Percentiles rank a stretch among this genome's conserved stretches.
Evolutionary conservation across 2,888 invertebrate genomes (phyloP).

Genomic region (Cyrtodaria siliqua): DNA sequence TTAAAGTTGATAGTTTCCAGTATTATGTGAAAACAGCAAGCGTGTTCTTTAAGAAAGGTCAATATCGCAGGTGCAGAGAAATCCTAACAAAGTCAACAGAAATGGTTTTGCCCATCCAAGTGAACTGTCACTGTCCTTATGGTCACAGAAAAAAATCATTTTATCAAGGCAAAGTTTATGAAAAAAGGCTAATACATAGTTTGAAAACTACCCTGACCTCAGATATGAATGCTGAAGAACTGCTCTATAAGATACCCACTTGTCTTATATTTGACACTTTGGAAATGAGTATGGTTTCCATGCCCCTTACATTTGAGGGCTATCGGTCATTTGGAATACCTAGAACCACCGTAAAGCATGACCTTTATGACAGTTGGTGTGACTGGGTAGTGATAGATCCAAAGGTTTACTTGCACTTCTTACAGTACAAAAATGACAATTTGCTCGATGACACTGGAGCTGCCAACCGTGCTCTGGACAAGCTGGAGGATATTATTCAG

Average conservation of each 20-base stretch:
- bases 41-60: too few species aligned
- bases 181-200: not conserved
- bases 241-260: not conserved
- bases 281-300: not conserved
- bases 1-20: too few species aligned
- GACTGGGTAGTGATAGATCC: slow-evolving; percentile 21
- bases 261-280: not conserved
- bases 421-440: slow-evolving; percentile 1
- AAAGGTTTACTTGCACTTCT: slow-evolving; percentile 13
- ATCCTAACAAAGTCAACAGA: too few species aligned
- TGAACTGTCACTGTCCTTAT: too few species aligned
- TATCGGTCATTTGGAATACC: not conserved
- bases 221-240: too few species aligned
- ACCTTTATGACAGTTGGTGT: slow-evolving; percentile 8
- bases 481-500: not conserved
- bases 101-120: too few species aligned
- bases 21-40: too few species aligned
- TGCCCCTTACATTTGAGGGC: not conserved
- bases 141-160: too few species aligned
- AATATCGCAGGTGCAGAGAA: too few species aligned
- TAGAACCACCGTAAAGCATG: not conserved
- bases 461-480: not conserved
- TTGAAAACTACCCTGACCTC: too few species aligned
- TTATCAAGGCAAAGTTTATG: not conserved
- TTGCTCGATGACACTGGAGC: not conserved